phyloP scores from a whole-genome alignment of 2,888 invertebrate genomes.

The Eupithecia pulchellata region DNA sequence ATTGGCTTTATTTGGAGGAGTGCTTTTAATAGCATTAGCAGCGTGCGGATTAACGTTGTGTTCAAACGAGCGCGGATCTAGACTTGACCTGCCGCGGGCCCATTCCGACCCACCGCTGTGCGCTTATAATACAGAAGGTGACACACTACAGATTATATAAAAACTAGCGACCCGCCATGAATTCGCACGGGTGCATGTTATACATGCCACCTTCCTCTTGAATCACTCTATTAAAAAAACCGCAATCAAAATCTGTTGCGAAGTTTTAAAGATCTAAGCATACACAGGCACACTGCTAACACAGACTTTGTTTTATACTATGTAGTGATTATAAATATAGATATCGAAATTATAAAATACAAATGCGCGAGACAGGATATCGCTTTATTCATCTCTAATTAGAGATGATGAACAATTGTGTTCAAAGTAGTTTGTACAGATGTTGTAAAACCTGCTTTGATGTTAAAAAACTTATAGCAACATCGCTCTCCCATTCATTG shows the following conservation, averaged over 20 bases:
- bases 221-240: too few species aligned
- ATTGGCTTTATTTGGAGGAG: slow-evolving; percentile 76
- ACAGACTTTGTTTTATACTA: too few species aligned
- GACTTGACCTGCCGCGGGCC: slow-evolving; percentile 58
- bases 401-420: too few species aligned
- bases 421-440: too few species aligned
- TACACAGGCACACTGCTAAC: too few species aligned
- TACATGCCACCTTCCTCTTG: too few species aligned
- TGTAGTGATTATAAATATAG: too few species aligned
- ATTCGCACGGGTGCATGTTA: too few species aligned
- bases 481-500: slow-evolving; percentile 3
- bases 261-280: too few species aligned
- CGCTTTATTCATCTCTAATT: background rate
- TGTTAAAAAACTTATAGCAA: slow-evolving; percentile 6
- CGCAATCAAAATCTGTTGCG: too few species aligned
- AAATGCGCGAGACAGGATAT: background rate
- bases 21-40: slow-evolving; percentile 73
- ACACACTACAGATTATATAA: background rate
- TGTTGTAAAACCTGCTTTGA: slow-evolving; percentile 4
- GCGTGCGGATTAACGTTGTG: slow-evolving; percentile 81
- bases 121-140: slow-evolving; percentile 78
- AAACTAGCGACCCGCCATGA: background rate
- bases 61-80: slow-evolving; percentile 66
- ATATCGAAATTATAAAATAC: background rate
- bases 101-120: slow-evolving; percentile 69